A percentile compares a stretch with the other conserved stretches of the same genome.
These are phyloP conservation scores for Apamea crenata DNA, from an alignment of 2,888 invertebrate genomes.

Conservation along the genomic window DNA sequence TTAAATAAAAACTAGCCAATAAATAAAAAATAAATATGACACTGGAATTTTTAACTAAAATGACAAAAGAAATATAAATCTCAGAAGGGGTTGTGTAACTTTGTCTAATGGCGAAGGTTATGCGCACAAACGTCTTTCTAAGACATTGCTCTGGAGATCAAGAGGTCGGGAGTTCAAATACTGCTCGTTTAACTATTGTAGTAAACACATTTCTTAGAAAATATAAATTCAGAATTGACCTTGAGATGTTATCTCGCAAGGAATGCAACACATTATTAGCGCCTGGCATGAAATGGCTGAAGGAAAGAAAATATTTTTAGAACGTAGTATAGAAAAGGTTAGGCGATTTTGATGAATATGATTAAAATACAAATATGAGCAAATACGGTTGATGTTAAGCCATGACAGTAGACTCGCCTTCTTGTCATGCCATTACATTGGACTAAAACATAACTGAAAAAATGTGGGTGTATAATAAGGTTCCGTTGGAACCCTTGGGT, in stretches of 20 bases:
- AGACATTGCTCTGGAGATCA: conserved; percentile 35
- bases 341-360: too few relatives aligned
- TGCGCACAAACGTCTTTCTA: conserved; percentile 27
- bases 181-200: conserved; percentile 18
- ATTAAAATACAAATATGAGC: too few relatives aligned
- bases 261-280: not conserved
- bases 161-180: conserved; percentile 47
- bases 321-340: not conserved
- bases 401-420: too few relatives aligned
- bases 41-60: conserved; percentile 5
- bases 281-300: not conserved
- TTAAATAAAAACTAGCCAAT: not conserved
- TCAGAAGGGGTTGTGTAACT: conserved; percentile 35
- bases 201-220: conserved; percentile 36
- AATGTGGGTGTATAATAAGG: not conserved
- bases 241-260: conserved; percentile 2
- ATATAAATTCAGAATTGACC: not conserved
- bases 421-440: too few relatives aligned
- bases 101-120: conserved; percentile 30
- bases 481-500: too few relatives aligned
- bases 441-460: not conserved
- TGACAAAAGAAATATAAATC: conserved; percentile 27
- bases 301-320: not conserved
- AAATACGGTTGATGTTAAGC: too few relatives aligned
- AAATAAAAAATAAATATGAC: not conserved